Conservation (phyloP, 2,113 vertebrate genomes). For the Aepyceros melampus region DNA sequence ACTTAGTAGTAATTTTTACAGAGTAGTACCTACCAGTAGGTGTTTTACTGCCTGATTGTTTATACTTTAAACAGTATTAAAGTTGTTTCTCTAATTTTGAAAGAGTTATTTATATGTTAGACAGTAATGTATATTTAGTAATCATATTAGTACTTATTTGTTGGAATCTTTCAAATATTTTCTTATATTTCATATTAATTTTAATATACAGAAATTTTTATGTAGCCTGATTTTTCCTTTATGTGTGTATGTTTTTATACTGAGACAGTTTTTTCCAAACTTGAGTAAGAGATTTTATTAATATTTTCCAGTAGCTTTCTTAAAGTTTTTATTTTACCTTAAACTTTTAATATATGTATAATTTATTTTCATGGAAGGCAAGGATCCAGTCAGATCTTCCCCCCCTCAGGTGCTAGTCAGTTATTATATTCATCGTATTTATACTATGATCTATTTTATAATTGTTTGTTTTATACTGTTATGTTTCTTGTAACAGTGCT, state of each 20-base stretch:
- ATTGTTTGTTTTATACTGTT: background rate
- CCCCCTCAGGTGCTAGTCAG: background rate
- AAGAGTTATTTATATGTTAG: background rate
- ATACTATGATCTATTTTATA: background rate
- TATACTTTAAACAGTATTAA: background rate
- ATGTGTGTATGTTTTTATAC: background rate
- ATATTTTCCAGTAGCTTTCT: background rate
- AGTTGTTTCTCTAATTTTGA: background rate
- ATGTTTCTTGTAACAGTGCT: background rate
- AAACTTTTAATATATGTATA: background rate
- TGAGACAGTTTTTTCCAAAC: background rate
- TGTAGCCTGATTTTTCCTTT: background rate
- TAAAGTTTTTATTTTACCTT: background rate
- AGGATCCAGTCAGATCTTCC: background rate
- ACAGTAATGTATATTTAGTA: background rate
- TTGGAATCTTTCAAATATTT: background rate
- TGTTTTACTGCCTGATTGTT: background rate
- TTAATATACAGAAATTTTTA: background rate
- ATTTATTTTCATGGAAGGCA: constrained; percentile 9
- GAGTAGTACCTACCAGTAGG: background rate
- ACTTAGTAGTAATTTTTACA: background rate
- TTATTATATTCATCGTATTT: background rate
- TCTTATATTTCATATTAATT: background rate
- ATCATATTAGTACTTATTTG: background rate
- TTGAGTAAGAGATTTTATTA: background rate